Percentiles rank a stretch among this genome's conserved stretches.
These are phyloP conservation scores for Anthophora plumipes DNA, from an alignment of 2,888 invertebrate genomes.

Conservation along the genomic window DNA sequence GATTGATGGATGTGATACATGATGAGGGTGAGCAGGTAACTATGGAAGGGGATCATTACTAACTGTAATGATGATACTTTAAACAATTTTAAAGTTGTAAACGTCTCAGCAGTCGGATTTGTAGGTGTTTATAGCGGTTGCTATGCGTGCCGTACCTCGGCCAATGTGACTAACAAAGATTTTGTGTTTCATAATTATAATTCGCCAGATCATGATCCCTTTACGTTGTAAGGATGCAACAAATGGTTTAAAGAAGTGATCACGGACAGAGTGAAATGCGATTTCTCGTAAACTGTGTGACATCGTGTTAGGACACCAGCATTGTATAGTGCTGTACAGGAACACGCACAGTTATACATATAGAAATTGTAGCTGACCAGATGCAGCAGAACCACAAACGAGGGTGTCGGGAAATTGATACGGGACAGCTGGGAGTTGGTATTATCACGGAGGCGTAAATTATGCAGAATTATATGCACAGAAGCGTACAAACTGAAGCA, in stretches of 20 bases:
- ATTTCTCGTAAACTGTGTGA: neutral
- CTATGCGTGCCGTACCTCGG: too few species aligned
- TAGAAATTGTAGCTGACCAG: conserved; percentile 29
- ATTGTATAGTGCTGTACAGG: neutral
- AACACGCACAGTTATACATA: neutral
- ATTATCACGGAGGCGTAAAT: conserved; percentile 42
- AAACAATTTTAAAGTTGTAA: too few species aligned
- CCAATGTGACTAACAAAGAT: too few species aligned
- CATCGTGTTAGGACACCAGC: neutral
- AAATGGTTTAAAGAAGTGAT: neutral
- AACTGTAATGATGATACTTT: too few species aligned
- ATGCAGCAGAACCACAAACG: conserved; percentile 29
- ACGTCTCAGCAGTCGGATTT: too few species aligned
- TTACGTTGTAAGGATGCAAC: too few species aligned
- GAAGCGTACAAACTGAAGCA: neutral
- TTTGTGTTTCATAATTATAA: too few species aligned
- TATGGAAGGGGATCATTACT: too few species aligned
- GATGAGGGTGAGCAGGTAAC: too few species aligned
- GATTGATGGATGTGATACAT: too few species aligned
- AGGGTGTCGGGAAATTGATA: conserved; percentile 52
- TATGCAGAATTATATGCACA: conserved; percentile 30
- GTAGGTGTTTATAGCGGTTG: too few species aligned
- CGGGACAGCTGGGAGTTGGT: conserved; percentile 43
- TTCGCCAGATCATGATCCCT: too few species aligned
- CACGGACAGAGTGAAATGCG: neutral